A percentile compares a stretch with the other conserved stretches of the same genome.
Evolutionary conservation across 2,113 vertebrate species (phyloP).

Genomic region (Calidris pygmaea): DNA sequence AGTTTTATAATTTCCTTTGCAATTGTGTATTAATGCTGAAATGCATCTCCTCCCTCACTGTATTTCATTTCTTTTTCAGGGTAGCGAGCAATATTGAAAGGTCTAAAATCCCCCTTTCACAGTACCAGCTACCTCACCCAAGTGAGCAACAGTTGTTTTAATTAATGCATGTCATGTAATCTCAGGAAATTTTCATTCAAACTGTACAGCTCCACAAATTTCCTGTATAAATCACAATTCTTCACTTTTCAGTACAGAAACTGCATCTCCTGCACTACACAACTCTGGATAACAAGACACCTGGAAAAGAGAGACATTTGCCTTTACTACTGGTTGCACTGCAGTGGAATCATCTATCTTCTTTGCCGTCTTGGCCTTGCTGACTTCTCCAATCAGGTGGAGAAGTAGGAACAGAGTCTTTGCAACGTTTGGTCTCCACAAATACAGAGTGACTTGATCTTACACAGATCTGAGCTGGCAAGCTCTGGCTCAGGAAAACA

Average conservation of each 20-base stretch:
- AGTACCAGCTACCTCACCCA: not conserved
- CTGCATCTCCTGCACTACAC: fast-evolving
- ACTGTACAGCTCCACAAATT: not conserved
- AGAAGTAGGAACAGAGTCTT: not conserved
- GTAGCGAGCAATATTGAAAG: not conserved
- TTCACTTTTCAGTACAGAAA: not conserved
- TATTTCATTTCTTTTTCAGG: not conserved
- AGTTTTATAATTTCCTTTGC: not conserved
- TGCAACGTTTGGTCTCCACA: not conserved
- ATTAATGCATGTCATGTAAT: not conserved
- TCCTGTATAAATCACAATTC: not conserved
- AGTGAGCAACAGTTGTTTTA: not conserved
- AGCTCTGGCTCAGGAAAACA: not conserved
- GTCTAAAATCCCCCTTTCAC: not conserved
- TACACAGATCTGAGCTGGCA: not conserved
- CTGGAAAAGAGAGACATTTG: not conserved
- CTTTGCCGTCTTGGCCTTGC: not conserved
- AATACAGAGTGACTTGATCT: not conserved
- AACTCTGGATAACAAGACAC: not conserved
- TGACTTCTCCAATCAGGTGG: not conserved
- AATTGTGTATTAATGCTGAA: not conserved
- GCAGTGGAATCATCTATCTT: not conserved
- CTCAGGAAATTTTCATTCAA: not conserved
- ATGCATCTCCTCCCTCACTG: not conserved
- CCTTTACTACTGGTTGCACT: not conserved